Conservation (phyloP, 2,797 vertebrate species). For the Tauraco hartlaubi region DNA sequence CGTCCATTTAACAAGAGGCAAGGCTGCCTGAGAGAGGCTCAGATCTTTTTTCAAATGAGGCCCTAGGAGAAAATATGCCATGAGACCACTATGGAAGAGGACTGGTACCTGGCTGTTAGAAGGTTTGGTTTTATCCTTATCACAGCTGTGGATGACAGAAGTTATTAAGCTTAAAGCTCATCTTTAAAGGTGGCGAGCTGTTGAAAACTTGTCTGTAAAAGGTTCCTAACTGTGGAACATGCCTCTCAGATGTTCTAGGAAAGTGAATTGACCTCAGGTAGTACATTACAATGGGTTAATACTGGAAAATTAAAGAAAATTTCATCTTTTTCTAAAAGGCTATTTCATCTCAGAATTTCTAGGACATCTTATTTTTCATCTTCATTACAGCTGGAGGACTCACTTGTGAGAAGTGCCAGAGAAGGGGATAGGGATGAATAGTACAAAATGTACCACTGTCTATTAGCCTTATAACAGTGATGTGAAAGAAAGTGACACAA, state of each 20-base stretch:
- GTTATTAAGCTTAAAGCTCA: neutral
- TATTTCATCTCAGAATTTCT: neutral
- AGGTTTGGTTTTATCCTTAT: constrained; percentile 13
- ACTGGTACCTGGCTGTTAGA: neutral
- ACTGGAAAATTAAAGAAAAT: neutral
- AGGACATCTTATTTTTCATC: neutral
- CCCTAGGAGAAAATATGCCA: neutral
- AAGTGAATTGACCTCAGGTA: neutral
- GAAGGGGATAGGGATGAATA: neutral
- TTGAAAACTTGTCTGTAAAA: neutral
- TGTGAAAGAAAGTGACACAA: neutral
- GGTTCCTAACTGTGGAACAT: neutral
- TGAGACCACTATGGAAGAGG: neutral
- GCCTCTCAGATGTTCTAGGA: neutral
- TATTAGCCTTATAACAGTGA: neutral
- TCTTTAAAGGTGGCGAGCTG: neutral
- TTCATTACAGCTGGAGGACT: neutral
- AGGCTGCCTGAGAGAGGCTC: neutral
- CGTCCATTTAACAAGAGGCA: neutral
- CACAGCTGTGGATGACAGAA: neutral
- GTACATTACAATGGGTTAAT: neutral
- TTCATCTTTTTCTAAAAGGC: neutral
- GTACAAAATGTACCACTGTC: neutral
- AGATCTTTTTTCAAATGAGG: neutral
- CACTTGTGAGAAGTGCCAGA: neutral